Base-by-base conservation (phyloP, 2,888 invertebrate species). In the Amphipyra tragopoginis region DNA sequence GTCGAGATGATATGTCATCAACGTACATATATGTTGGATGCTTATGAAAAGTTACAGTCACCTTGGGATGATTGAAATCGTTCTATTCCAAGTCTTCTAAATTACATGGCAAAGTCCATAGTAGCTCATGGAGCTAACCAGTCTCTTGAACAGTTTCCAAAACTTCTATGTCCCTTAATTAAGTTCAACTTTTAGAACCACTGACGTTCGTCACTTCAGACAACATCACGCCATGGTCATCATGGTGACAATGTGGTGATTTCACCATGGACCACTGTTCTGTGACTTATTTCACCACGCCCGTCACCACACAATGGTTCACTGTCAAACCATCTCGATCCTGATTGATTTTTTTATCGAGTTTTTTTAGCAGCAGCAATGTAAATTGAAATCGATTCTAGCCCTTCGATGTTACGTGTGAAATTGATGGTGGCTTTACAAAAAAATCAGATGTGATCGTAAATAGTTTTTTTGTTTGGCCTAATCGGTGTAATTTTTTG, bases 341-440 rank as follows among this genome's bases (percentile, higher is more conserved):
- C 93, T 93, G 93, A 94, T 93, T 93, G 93, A 94, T 93, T 94
- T 94, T 63, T 92, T 92, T 93, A 84, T 83, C 80, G 75, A 75
- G 78, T 82, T 86, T 89, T 91, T 29, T 88, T 76, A 79, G 83
- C 80, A 85, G 80, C 82, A 75, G 7, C 77, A 83, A 72, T 82
- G 84, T 88, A 91, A 91, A 93, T 92, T 92, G 90, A 93, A 92
- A 93, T 87, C 81, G 86, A 90, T 87, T 88, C 85, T 81, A 85
- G 83, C 86, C 88, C 88, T 88, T 88, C 82, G 65, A 82, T 71
- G 81, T 79, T 77, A 84, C 78, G 83, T 84, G 83, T 85, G 82
- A 87, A 88, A 87, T 84, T 85, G 85, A 74, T 62, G 77, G 75
- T 34, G 68, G 68, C 73, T 82, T 79, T 76, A 71, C 68, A 81